A percentile compares a stretch with the other conserved stretches of the same genome.
Evolutionary conservation across 92 coral and sea anemone species (phyloP).

Genomic region (Plumapathes pennacea): DNA sequence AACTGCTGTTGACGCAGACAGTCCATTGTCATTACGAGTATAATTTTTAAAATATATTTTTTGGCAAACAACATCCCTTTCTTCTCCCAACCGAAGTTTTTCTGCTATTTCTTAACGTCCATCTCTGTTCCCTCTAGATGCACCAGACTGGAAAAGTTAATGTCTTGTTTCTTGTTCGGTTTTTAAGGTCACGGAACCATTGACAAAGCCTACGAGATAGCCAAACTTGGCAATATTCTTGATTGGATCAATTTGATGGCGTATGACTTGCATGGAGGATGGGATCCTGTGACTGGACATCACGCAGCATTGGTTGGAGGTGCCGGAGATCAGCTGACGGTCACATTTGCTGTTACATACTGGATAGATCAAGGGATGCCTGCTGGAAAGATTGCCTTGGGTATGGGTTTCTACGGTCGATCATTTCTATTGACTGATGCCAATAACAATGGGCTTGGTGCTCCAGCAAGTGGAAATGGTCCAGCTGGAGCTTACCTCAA

Average conservation of each 20-base stretch:
- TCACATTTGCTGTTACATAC: constrained; percentile 66
- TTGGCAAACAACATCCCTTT: too few relatives aligned
- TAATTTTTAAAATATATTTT: too few relatives aligned
- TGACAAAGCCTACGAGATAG: constrained; percentile 55
- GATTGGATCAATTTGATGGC: constrained; percentile 91
- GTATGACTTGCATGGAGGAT: constrained; percentile 84
- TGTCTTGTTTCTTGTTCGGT: too few relatives aligned
- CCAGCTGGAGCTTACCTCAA: constrained; percentile 58
- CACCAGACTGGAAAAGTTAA: too few relatives aligned
- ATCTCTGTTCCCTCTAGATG: too few relatives aligned
- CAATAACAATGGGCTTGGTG: constrained; percentile 60
- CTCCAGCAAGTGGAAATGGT: constrained; percentile 49
- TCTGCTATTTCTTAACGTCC: too few relatives aligned
- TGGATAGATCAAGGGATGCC: constrained; percentile 77
- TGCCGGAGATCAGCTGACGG: constrained; percentile 56
- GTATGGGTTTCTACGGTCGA: constrained; percentile 75
- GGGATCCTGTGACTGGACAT: constrained; percentile 76
- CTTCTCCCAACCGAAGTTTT: too few relatives aligned
- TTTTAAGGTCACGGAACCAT: too few relatives aligned
- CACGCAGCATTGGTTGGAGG: constrained; percentile 80
- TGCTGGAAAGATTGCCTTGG: constrained; percentile 70
- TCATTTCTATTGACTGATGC: constrained; percentile 51
- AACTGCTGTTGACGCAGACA: too few relatives aligned
- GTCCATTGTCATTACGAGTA: too few relatives aligned
- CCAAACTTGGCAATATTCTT: constrained; percentile 65